A percentile compares a stretch with the other conserved stretches of the same genome.
These are phyloP conservation scores for Solenopsis invicta DNA, from an alignment of 1,140 invertebrate genomes.

Conservation along the genomic window DNA sequence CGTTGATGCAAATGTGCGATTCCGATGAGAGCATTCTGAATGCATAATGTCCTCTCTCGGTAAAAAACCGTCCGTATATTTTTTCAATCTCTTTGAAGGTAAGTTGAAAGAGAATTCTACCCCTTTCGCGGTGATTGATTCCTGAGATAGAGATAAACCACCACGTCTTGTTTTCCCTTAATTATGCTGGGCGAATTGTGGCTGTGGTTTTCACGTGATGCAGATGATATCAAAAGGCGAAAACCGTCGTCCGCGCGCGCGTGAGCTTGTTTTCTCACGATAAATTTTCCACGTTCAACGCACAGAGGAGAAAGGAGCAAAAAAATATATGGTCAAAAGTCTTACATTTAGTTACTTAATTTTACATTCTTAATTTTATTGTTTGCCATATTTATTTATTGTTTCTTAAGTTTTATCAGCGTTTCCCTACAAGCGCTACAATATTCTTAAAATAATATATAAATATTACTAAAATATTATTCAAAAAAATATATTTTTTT, in stretches of 20 bases:
- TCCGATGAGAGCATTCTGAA: not conserved
- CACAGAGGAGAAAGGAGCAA: too few relatives aligned
- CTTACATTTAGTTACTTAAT: too few relatives aligned
- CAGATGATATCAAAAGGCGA: conserved; percentile 8
- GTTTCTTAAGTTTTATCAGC: too few relatives aligned
- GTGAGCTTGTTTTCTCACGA: not conserved
- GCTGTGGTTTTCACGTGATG: not conserved
- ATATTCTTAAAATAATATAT: too few relatives aligned
- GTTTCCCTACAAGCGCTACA: too few relatives aligned
- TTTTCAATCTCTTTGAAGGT: conserved; percentile 1
- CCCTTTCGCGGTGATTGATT: not conserved
- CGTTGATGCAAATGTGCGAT: not conserved
- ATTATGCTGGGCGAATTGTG: not conserved
- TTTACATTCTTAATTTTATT: too few relatives aligned
- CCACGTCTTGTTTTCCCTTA: not conserved
- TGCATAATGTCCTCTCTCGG: not conserved
- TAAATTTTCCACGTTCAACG: too few relatives aligned
- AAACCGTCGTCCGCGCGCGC: not conserved
- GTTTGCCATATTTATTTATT: too few relatives aligned
- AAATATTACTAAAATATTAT: too few relatives aligned
- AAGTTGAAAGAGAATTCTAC: not conserved
- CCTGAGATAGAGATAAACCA: not conserved
- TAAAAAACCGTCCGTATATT: not conserved
- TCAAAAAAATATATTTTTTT: too few relatives aligned
- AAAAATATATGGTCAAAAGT: too few relatives aligned